phyloP scores from a whole-genome alignment of 2,113 vertebrate genomes.

The Brachirus orientalis region DNA sequence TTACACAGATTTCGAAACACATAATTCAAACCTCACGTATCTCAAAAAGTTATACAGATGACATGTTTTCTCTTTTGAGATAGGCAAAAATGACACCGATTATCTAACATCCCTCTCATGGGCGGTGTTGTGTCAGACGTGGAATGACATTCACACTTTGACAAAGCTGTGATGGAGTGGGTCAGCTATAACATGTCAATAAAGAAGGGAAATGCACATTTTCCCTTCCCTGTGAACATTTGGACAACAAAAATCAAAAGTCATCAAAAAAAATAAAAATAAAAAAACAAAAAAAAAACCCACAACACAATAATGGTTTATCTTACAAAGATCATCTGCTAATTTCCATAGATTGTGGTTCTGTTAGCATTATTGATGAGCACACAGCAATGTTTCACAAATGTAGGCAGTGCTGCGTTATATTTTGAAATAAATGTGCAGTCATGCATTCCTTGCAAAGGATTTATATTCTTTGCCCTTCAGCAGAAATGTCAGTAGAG shows the following conservation, averaged over 20 bases:
- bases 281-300: background rate
- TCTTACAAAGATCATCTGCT: conserved; percentile 56
- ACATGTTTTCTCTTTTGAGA: too few species aligned
- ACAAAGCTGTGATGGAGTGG: too few species aligned
- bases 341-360: conserved; percentile 61
- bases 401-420: conserved; percentile 67
- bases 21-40: too few species aligned
- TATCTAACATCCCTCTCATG: too few species aligned
- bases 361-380: conserved; percentile 60
- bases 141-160: too few species aligned
- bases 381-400: conserved; percentile 45
- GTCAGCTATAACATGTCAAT: too few species aligned
- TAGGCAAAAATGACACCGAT: too few species aligned
- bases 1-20: too few species aligned
- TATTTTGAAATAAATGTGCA: conserved; percentile 66
- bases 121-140: too few species aligned
- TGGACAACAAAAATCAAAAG: background rate
- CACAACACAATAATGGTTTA: conserved; percentile 50
- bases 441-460: conserved; percentile 59
- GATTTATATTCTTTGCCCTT: conserved; percentile 72
- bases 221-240: too few species aligned
- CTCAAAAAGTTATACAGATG: too few species aligned
- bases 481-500: conserved; percentile 72
- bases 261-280: background rate
- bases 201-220: too few species aligned